Percentiles rank a stretch among this genome's conserved stretches.
Conservation (phyloP, 2,888 invertebrate species). For the Noctua fimbriata region DNA sequence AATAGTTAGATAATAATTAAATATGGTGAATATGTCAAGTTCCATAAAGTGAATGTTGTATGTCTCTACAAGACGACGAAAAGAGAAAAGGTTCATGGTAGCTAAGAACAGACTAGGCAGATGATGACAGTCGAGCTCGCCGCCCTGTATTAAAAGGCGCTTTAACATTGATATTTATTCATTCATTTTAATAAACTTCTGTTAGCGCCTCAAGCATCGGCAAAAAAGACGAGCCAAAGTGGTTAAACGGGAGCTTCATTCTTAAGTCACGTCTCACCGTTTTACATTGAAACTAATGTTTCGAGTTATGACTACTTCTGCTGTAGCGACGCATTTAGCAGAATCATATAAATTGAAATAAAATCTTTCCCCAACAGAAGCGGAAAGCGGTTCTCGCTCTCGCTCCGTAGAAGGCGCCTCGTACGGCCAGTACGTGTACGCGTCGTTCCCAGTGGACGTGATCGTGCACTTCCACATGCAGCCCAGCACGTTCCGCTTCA, state of each 20-base stretch:
- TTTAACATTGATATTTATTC: not conserved
- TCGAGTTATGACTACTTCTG: not conserved
- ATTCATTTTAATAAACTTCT: not conserved
- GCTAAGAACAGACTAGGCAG: not conserved
- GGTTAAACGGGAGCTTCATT: no score
- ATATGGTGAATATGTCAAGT: no score
- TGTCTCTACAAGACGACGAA: no score
- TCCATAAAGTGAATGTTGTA: no score
- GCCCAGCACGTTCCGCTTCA: conserved; percentile 98
- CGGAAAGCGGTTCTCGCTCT: conserved; percentile 74
- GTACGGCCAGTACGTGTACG: conserved; percentile 95
- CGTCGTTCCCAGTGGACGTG: conserved; percentile 99
- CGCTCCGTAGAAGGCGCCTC: conserved; percentile 88
- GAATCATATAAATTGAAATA: not conserved
- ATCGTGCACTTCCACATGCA: conserved; percentile 99
- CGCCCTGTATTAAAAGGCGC: not conserved
- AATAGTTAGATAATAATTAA: no score
- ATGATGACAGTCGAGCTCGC: not conserved
- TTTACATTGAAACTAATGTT: no score
- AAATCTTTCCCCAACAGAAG: conserved; percentile 76
- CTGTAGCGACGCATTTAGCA: no score
- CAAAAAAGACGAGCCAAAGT: no score
- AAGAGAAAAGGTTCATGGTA: not conserved
- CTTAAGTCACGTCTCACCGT: no score
- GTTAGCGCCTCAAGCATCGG: no score